These are phyloP conservation scores for Phalacrocorax carbo DNA, from an alignment of 2,113 vertebrate genomes.

Conservation along the genomic window DNA sequence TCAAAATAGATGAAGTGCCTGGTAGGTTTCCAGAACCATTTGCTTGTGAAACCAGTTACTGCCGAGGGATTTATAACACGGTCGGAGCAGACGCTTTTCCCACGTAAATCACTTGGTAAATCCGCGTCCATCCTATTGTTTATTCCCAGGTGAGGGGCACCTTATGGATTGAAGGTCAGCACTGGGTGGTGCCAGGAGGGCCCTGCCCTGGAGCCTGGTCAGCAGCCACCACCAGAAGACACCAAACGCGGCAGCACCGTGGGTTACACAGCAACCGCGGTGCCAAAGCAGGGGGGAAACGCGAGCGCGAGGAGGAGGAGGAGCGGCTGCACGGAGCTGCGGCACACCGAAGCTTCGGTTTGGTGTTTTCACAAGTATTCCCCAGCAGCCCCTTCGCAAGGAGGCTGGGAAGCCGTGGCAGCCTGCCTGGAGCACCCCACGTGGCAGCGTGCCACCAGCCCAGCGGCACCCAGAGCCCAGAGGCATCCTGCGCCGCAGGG, in stretches of 20 bases:
- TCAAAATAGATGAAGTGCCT: not conserved
- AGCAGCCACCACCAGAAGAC: not conserved
- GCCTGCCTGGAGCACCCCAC: not conserved
- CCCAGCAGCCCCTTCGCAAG: not conserved
- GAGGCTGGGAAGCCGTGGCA: fast-evolving
- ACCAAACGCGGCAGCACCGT: fast-evolving
- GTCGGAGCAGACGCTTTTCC: not conserved
- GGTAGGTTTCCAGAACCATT: not conserved
- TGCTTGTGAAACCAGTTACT: not conserved
- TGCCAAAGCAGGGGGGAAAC: not conserved
- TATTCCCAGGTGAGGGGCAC: fast-evolving
- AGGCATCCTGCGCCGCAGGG: not conserved
- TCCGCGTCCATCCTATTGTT: not conserved
- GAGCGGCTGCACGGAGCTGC: not conserved
- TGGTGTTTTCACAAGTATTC: not conserved
- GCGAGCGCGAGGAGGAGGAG: too few species aligned
- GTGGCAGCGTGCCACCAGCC: not conserved
- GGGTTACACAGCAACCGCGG: not conserved
- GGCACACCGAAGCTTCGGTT: fast-evolving
- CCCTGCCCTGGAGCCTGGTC: not conserved
- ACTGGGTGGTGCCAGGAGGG: not conserved
- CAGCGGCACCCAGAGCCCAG: not conserved
- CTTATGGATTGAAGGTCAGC: fast-evolving
- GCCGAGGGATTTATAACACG: not conserved
- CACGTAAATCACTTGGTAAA: not conserved